Percentiles rank a stretch among this genome's conserved stretches.
Evolutionary conservation across 2,888 invertebrate genomes (phyloP).

Genomic region (Scrobipalpa costella): DNA sequence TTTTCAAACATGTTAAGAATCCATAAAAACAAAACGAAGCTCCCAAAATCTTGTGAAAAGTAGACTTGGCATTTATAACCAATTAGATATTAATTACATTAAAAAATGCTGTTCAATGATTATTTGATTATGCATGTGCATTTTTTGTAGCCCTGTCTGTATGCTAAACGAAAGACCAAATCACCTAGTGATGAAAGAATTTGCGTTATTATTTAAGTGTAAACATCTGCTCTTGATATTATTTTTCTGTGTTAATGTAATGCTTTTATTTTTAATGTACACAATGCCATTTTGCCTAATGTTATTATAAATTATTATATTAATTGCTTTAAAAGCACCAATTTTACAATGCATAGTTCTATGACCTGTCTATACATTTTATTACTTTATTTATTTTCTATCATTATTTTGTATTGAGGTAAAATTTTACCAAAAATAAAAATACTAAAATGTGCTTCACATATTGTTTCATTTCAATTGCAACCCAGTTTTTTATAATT

Average conservation of each 20-base stretch:
- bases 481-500: not conserved
- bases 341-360: slow-evolving; percentile 81
- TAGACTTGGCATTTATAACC: not conserved
- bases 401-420: slow-evolving; percentile 81
- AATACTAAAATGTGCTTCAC: slow-evolving; percentile 81
- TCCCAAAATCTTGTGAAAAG: not conserved
- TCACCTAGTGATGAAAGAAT: slow-evolving; percentile 76
- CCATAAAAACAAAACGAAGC: not conserved
- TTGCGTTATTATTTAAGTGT: slow-evolving; percentile 65
- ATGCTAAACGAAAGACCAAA: slow-evolving; percentile 62
- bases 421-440: slow-evolving; percentile 81
- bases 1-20: not conserved
- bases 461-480: slow-evolving; percentile 54
- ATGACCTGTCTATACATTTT: slow-evolving; percentile 81
- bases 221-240: slow-evolving; percentile 77
- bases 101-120: not conserved
- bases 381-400: slow-evolving; percentile 80
- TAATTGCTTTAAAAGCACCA: slow-evolving; percentile 81
- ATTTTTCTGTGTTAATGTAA: slow-evolving; percentile 73
- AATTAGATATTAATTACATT: not conserved
- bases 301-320: slow-evolving; percentile 81
- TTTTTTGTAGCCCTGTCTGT: slow-evolving; percentile 6
- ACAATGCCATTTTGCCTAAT: slow-evolving; percentile 82
- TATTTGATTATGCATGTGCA: slow-evolving; percentile 12
- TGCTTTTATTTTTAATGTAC: slow-evolving; percentile 79